Base-by-base conservation (phyloP, 2,113 vertebrate genomes). In the Melanostigma gelatinosum region DNA sequence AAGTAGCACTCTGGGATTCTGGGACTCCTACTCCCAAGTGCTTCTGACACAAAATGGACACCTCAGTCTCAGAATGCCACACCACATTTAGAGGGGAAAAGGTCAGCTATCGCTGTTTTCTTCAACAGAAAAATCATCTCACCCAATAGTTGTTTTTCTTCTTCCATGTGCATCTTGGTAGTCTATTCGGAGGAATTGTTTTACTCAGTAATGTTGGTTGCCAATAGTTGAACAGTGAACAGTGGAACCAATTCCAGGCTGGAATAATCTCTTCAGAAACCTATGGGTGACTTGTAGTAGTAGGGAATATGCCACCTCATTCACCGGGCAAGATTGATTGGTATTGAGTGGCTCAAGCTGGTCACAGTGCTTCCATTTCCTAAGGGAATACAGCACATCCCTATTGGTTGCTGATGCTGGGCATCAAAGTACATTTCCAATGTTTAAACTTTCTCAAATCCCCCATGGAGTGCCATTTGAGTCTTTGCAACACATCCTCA, bases 11-110 rank as follows among this genome's bases (percentile, higher is more conserved):
- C 89, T 90, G 81, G 83, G 79, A 89, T 63, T 55, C 64, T 76
- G 89, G 91, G 74, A 85, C 85, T 72, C 67, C 65, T 62, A 74
- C 57, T 69, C 83, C 66, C 80, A 83, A 90, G 90, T 92, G 91
- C 89, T 91, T 89, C 74, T 76, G 91, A 91, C 89, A 90, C 86
- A 85, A 84, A 90, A 85, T 85, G 87, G 82, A 88, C 79, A 80
- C 89, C 89, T 75, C 68, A 60, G 89, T 89, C 88, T 83, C 80
- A 60, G 61, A 75, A 85, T 89, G 92, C 79, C 88, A 84, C 69
- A 62, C 29, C 61, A 73, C 75, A 87, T 88, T 88, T 81, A 75
- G 46, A 72, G 76, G 72, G 75, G 66, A 74, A 85, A 86, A 83
- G 84, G 85, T 86, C 89, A 88, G 52, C 60, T 69, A 18, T 58